Evolutionary conservation across 37 sponge, comb jelly and placozoan genomes (phyloP).

Genomic region (Crambe crambe): DNA sequence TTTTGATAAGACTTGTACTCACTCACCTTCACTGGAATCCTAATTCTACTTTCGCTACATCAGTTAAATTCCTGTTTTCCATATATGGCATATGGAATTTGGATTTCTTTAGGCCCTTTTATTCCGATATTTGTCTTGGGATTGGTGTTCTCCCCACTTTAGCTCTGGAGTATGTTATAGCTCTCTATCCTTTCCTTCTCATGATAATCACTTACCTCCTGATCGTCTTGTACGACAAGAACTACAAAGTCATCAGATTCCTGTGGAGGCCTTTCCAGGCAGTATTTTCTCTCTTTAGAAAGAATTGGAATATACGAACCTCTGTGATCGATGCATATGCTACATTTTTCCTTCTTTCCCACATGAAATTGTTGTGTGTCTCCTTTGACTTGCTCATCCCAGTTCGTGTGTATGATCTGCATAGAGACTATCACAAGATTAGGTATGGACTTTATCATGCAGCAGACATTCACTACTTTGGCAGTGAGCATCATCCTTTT

Average conservation of each 20-base stretch:
- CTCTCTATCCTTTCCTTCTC: constrained; percentile 23
- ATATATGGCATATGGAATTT: constrained; percentile 39
- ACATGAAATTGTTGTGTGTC: constrained; percentile 42
- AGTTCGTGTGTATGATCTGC: background rate
- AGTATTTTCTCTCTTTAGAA: constrained; percentile 9
- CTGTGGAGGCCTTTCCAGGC: constrained; percentile 21
- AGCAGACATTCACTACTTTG: constrained; percentile 47
- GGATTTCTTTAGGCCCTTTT: constrained; percentile 24
- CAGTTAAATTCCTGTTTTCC: background rate
- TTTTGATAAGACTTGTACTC: constrained; percentile 7
- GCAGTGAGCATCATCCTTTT: constrained; percentile 41
- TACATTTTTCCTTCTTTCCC: constrained; percentile 59
- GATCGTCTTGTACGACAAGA: constrained; percentile 7
- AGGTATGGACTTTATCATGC: constrained; percentile 20
- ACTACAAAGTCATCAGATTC: background rate
- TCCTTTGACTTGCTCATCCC: constrained; percentile 48
- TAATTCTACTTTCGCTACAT: background rate
- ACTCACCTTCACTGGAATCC: too few species aligned
- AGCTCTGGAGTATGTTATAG: constrained; percentile 27
- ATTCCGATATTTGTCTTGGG: constrained; percentile 9
- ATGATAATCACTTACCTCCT: constrained; percentile 5
- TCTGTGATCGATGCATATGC: constrained; percentile 57
- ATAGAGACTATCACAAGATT: background rate
- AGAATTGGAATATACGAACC: constrained; percentile 30
- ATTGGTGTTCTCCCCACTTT: background rate